These are phyloP conservation scores for Agrotis clavis DNA, from an alignment of 2,888 invertebrate genomes.

Conservation along the genomic window DNA sequence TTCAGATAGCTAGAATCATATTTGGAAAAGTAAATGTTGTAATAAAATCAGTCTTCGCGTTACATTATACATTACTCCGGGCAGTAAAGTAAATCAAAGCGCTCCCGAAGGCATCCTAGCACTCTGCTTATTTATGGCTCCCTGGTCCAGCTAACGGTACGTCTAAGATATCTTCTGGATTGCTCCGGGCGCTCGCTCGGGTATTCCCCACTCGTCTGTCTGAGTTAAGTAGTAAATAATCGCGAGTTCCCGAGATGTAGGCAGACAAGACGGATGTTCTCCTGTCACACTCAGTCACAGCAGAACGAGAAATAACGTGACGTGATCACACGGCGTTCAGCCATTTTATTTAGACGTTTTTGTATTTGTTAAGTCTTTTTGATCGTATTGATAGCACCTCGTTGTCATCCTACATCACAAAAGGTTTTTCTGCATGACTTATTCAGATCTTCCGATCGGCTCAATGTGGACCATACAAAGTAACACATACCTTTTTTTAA, in stretches of 20 bases:
- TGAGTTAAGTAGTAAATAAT: not conserved
- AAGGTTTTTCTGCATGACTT: too few relatives aligned
- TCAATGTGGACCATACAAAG: too few relatives aligned
- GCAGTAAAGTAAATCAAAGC: slow-evolving; percentile 12
- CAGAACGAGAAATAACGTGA: not conserved
- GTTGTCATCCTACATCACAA: too few relatives aligned
- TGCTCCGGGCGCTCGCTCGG: not conserved
- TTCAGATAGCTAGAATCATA: not conserved
- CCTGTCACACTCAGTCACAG: slow-evolving; percentile 1
- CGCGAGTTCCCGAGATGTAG: not conserved
- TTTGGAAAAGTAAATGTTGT: not conserved
- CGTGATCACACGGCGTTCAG: not conserved
- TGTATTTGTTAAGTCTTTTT: not conserved
- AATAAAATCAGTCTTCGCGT: not conserved
- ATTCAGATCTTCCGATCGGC: too few relatives aligned
- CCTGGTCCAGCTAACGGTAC: not conserved
- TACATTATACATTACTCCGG: not conserved
- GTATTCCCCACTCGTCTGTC: slow-evolving; percentile 5
- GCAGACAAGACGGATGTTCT: slow-evolving; percentile 5
- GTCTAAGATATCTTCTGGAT: not conserved
- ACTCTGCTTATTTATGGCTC: not conserved
- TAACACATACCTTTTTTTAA: too few relatives aligned
- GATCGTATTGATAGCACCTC: not conserved
- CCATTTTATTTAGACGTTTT: not conserved
- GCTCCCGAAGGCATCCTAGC: not conserved